Evolutionary conservation across 1,140 invertebrate genomes (phyloP).

Genomic region (Drosophila tani): DNA sequence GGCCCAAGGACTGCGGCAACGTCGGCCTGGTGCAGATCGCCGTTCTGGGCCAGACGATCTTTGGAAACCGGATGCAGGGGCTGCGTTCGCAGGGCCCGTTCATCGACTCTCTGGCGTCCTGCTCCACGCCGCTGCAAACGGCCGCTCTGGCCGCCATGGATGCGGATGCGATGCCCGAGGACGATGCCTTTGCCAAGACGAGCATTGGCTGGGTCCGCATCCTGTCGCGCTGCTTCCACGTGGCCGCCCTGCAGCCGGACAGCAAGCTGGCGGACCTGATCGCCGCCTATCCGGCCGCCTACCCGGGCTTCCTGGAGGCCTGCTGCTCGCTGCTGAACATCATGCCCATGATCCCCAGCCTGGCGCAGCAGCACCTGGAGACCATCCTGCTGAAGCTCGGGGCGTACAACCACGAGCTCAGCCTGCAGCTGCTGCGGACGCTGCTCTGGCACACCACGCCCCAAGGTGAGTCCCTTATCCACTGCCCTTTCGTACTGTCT

Average conservation of each 20-base stretch:
- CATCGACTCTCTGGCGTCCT: slow-evolving; percentile 45
- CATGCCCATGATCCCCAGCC: slow-evolving; percentile 87
- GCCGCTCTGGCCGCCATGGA: slow-evolving; percentile 48
- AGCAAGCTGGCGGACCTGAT: slow-evolving; percentile 86
- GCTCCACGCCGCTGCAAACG: slow-evolving; percentile 38
- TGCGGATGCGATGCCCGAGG: slow-evolving; percentile 68
- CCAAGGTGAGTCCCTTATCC: slow-evolving; percentile 56
- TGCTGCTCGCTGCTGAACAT: slow-evolving; percentile 91
- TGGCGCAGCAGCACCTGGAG: slow-evolving; percentile 88
- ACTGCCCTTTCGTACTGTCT: neutral
- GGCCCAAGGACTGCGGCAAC: slow-evolving; percentile 94
- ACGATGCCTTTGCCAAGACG: slow-evolving; percentile 82
- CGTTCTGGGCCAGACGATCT: slow-evolving; percentile 91
- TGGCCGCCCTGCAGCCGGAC: slow-evolving; percentile 72
- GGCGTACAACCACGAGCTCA: slow-evolving; percentile 87
- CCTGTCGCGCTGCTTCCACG: slow-evolving; percentile 77
- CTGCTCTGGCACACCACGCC: slow-evolving; percentile 86
- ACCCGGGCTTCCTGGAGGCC: slow-evolving; percentile 89
- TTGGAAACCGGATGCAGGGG: slow-evolving; percentile 74
- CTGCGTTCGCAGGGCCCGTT: slow-evolving; percentile 47
- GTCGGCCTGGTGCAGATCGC: slow-evolving; percentile 95
- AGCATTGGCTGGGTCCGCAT: slow-evolving; percentile 84
- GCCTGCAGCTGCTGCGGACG: slow-evolving; percentile 87
- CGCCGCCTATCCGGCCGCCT: slow-evolving; percentile 87
- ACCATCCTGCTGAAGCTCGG: slow-evolving; percentile 88